Evolutionary conservation across 2,113 vertebrate genomes (phyloP).

Genomic region (Hyperoodon ampullatus): DNA sequence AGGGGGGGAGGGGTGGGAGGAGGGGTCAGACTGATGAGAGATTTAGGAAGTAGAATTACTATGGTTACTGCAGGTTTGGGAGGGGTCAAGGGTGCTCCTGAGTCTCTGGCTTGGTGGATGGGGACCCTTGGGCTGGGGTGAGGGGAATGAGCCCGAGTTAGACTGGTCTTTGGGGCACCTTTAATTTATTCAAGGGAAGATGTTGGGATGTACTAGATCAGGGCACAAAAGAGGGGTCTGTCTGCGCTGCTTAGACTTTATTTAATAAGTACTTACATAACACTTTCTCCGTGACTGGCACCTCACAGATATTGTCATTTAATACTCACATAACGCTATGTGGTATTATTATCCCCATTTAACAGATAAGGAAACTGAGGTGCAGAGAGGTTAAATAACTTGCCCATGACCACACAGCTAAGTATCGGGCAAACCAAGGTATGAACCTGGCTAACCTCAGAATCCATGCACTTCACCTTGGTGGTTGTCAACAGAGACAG

Average conservation of each 20-base stretch:
- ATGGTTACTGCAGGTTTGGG: background rate
- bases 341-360: background rate
- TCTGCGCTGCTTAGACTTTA: background rate
- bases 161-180: background rate
- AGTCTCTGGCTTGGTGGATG: background rate
- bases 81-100: background rate
- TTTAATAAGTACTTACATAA: background rate
- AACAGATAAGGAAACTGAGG: constrained; percentile 43
- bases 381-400: background rate
- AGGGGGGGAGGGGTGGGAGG: background rate
- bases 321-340: background rate
- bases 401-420: background rate
- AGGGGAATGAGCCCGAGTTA: background rate
- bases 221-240: background rate
- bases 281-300: background rate
- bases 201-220: background rate
- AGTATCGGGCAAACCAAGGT: background rate
- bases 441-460: background rate
- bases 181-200: background rate
- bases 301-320: background rate
- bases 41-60: background rate
- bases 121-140: background rate
- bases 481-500: background rate
- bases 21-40: background rate
- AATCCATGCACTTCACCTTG: background rate